phyloP scores from a whole-genome alignment of 1,140 invertebrate species.

The Saccostrea glomerata region DNA sequence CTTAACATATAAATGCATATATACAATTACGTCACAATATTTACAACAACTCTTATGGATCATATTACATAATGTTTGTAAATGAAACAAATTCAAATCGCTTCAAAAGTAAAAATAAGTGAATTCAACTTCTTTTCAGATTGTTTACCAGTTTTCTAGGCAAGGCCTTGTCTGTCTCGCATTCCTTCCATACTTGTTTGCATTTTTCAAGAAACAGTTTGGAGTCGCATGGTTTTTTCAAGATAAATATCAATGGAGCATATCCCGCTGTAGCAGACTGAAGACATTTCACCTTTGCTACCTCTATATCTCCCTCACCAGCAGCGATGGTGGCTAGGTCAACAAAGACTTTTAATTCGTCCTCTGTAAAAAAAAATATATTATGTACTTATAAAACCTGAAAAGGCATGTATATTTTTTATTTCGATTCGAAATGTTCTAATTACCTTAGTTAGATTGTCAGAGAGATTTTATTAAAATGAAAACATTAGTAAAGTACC shows the following conservation, averaged over 20 bases:
- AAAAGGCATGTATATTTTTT: no score
- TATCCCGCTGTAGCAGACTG: constrained; percentile 63
- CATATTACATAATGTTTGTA: no score
- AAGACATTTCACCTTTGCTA: constrained; percentile 60
- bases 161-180: constrained; percentile 56
- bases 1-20: no score
- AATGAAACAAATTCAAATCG: no score
- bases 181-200: constrained; percentile 57
- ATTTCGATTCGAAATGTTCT: no score
- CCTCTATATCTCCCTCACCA: constrained; percentile 64
- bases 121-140: neutral
- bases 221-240: constrained; percentile 50
- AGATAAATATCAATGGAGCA: constrained; percentile 65
- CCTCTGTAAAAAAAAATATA: neutral
- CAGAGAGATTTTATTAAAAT: no score
- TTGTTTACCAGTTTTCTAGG: constrained; percentile 63
- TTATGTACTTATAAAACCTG: no score
- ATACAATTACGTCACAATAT: no score
- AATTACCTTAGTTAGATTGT: no score
- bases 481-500: no score
- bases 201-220: constrained; percentile 59
- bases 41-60: no score
- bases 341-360: constrained; percentile 68
- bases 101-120: neutral
- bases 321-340: constrained; percentile 65